Evolutionary conservation across 2,797 vertebrate species (phyloP), one percentile per base, ranked within the genome.

Genomic region (Megaceryle alcyon): DNA sequence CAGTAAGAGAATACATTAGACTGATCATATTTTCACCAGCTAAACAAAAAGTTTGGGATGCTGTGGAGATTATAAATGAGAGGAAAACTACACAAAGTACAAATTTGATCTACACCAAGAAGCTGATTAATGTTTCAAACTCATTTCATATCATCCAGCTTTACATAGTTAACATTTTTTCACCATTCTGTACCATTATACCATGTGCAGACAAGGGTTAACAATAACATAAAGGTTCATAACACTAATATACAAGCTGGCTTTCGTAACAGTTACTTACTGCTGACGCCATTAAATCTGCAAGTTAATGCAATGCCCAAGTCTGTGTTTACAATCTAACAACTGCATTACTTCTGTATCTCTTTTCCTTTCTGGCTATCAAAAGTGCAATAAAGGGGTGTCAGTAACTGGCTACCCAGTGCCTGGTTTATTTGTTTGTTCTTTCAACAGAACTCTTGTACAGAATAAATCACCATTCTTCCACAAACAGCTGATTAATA

Each of bases 1-100:
- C 98, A 97, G 97, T 92, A 96, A 98, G 97, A 97, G 97, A 98
- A 97, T 97, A 95, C 96, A 97, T 98, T 98, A 97, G 96, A 69
- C 97, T 97, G 97, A 98, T 98, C 97, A 96, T 92, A 95, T 97
- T 98, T 97, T 96, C 97, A 97, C 57, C 95, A 78, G 89, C 95
- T 98, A 97, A 98, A 98, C 96, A 97, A 96, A 90, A 97, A 97
- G 92, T 97, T 97, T 95, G 96, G 88, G 90, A 96, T 95, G 95
- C 75, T 75, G 89, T 35, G 46, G 82, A 92, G 96, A 92, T 96
- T 94, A 95, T 57, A 96, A 97, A 95, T 80, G 69, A 96, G 86
- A 86, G 31, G 82, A 92, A 91, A 95, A 86, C 69, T 83, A 59
- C 51, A 20, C 48, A 23, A 96, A 84, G 71, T 83, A 82, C 3